phyloP scores from a whole-genome alignment of 2,888 invertebrate genomes.

The Cerastis rubricosa region DNA sequence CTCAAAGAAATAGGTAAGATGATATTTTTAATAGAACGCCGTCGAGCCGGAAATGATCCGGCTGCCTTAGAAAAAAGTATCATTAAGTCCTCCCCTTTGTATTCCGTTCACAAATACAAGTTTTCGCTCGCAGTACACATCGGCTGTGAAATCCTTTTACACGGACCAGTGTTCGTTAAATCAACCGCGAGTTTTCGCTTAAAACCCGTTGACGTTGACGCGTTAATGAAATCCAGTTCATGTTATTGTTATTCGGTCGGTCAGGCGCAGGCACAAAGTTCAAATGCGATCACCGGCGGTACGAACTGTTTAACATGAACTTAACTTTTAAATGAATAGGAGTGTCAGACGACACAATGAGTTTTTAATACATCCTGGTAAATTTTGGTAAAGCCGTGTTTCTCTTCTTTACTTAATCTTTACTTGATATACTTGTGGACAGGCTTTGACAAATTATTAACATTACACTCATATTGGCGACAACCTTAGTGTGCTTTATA shows the following conservation, averaged over 20 bases:
- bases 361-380: constrained; percentile 22
- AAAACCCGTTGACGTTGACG: constrained; percentile 26
- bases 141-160: not conserved
- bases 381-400: not conserved
- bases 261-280: constrained; percentile 3
- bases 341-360: not conserved
- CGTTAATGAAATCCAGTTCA: constrained; percentile 42
- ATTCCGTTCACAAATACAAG: constrained; percentile 13
- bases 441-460: not conserved
- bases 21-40: constrained; percentile 21
- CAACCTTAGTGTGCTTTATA: not conserved
- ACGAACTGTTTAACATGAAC: constrained; percentile 5
- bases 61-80: constrained; percentile 10
- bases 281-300: constrained; percentile 28
- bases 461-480: not conserved
- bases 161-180: constrained; percentile 23
- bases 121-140: not conserved
- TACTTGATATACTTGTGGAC: not conserved
- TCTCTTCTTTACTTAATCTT: not conserved
- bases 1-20: constrained; percentile 30
- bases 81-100: constrained; percentile 12
- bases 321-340: constrained; percentile 37
- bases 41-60: constrained; percentile 2
- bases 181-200: constrained; percentile 20
- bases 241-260: constrained; percentile 37